Conservation (phyloP, 1,140 invertebrate genomes). For the Himalopsyche phryganea region DNA sequence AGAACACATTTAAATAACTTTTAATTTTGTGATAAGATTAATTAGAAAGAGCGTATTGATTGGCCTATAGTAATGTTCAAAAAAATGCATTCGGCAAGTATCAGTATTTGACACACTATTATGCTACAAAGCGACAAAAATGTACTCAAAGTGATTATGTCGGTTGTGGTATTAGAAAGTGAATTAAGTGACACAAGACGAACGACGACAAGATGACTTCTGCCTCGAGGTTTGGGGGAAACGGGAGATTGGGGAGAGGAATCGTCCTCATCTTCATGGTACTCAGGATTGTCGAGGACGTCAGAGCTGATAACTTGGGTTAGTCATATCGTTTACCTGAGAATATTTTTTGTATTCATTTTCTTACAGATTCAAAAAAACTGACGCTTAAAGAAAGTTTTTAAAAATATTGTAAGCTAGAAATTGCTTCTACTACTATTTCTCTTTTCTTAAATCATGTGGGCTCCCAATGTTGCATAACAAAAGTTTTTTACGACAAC, state of each 20-base stretch:
- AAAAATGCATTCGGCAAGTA: no score
- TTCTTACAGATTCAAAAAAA: not conserved
- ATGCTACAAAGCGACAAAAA: not conserved
- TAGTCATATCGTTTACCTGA: slow-evolving; percentile 25
- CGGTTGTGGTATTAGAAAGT: not conserved
- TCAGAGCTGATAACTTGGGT: slow-evolving; percentile 16
- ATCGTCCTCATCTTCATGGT: slow-evolving; percentile 3
- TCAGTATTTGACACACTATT: not conserved
- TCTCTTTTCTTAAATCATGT: no score
- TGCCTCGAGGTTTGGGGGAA: not conserved
- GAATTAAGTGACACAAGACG: not conserved
- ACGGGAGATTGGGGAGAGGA: not conserved
- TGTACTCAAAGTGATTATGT: not conserved
- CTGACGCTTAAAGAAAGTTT: not conserved
- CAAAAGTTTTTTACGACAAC: no score
- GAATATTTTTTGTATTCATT: not conserved
- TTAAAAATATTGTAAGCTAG: not conserved
- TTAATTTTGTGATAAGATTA: no score
- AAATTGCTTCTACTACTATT: no score
- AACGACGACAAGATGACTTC: not conserved
- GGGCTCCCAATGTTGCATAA: no score
- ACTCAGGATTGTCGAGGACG: not conserved
- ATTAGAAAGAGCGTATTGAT: no score
- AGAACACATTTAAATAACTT: no score
- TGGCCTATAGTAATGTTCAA: no score